phyloP scores from a whole-genome alignment of 2,888 invertebrate genomes.

The Latrodectus elegans region DNA sequence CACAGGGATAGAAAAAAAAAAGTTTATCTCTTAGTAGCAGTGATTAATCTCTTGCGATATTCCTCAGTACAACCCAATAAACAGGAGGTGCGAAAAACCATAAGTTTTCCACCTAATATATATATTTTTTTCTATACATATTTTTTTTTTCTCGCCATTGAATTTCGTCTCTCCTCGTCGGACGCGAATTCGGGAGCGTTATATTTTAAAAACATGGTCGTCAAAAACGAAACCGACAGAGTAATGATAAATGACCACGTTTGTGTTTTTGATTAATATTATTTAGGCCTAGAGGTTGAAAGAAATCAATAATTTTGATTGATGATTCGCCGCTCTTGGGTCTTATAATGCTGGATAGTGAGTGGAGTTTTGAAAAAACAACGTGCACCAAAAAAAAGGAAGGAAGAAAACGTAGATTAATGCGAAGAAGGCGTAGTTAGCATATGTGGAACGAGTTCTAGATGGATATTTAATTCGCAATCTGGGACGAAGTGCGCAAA shows the following conservation, averaged over 20 bases:
- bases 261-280: constrained; percentile 62
- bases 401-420: not conserved
- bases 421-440: constrained; percentile 5
- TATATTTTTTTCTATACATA: not conserved
- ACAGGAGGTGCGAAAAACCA: constrained; percentile 20
- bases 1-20: not conserved
- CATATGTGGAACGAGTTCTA: not conserved
- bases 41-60: constrained; percentile 6
- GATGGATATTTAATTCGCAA: not conserved
- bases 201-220: constrained; percentile 38
- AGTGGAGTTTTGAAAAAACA: no score
- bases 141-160: not conserved
- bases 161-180: not conserved
- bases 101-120: constrained; percentile 11
- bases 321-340: constrained; percentile 11
- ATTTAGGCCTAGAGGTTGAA: constrained; percentile 34
- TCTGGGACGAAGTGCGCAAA: not conserved
- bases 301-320: constrained; percentile 45
- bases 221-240: constrained; percentile 38
- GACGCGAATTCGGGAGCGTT: not conserved
- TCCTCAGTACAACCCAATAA: constrained; percentile 30
- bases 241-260: constrained; percentile 48
- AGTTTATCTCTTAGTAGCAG: not conserved
- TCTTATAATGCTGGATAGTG: no score
- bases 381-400: no score